Evolutionary conservation across 2,797 vertebrate species (phyloP).

Genomic region (Coccyzus lansbergi): DNA sequence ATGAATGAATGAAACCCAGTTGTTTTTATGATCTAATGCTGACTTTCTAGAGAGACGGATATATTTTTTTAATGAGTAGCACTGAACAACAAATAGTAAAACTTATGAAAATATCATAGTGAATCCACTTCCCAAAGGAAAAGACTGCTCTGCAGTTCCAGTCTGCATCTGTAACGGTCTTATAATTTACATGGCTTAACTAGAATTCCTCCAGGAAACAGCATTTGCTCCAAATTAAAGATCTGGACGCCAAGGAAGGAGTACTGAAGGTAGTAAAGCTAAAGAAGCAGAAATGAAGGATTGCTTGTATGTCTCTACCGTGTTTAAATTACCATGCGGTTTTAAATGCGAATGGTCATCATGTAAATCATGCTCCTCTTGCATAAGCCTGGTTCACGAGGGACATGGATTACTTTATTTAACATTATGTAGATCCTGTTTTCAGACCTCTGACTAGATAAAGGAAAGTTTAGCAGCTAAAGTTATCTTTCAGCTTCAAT

Average conservation of each 20-base stretch:
- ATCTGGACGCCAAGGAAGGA: background rate
- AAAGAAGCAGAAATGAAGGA: background rate
- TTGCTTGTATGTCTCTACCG: rapidly evolving
- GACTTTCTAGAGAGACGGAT: background rate
- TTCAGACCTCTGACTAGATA: background rate
- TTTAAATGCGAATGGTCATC: background rate
- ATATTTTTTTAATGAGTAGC: background rate
- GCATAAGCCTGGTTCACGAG: background rate
- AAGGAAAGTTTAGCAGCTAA: background rate
- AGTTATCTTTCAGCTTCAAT: background rate
- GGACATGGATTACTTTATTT: background rate
- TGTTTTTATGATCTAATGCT: background rate
- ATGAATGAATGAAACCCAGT: background rate
- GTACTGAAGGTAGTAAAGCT: background rate
- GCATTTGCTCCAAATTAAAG: background rate
- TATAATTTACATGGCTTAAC: background rate
- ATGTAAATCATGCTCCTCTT: background rate
- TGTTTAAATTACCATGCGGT: background rate
- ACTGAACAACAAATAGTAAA: background rate
- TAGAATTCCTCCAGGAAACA: background rate
- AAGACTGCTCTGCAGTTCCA: background rate
- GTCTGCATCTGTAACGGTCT: background rate
- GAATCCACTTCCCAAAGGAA: background rate
- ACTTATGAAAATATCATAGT: background rate
- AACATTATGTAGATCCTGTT: background rate